Evolutionary conservation across 2,113 vertebrate species (phyloP), one percentile per base, ranked within the genome.

Genomic region (Paedocypris sp.): DNA sequence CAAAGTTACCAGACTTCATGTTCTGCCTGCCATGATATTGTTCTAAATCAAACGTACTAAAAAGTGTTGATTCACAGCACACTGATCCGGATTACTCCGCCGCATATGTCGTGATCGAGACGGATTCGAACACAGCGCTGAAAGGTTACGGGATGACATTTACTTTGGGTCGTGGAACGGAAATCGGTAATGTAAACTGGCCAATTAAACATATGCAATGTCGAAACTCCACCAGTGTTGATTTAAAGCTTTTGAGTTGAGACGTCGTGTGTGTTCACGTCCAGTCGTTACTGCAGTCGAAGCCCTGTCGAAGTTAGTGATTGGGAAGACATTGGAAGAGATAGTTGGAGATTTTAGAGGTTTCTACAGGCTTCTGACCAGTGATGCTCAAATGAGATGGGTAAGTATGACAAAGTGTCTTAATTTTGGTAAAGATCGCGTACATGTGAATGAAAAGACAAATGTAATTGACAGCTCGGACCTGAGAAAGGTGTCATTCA

Each of bases 21-120:
- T n/a, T n/a, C n/a, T n/a, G n/a, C n/a, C n/a, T n/a, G n/a, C n/a
- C n/a, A n/a, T n/a, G n/a, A n/a, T n/a, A n/a, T n/a, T n/a, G n/a
- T n/a, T n/a, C n/a, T n/a, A n/a, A n/a, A n/a, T n/a, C n/a, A n/a
- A n/a, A n/a, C n/a, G n/a, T n/a, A n/a, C n/a, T n/a, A n/a, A n/a
- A n/a, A n/a, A n/a, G n/a, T n/a, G 64, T 56, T 66, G 41, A 11
- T 41, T 65, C 41, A 31, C 73, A 91, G 88, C 90, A 92, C 81
- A 84, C 81, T 0, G 87, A 92, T 51, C 89, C 89, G 22, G 90
- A 93, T 68, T 91, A 91, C 47, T 93, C 88, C 0, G 83, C 68
- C 20, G 90, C 84, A 0, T 91, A 89, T 19, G 89, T 92, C 26
- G 52, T 83, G 12, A 51, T 92, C 6, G 76, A 90, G 51, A 90